Base-by-base conservation (phyloP, 2,888 invertebrate species). In the Beris chalybata region DNA sequence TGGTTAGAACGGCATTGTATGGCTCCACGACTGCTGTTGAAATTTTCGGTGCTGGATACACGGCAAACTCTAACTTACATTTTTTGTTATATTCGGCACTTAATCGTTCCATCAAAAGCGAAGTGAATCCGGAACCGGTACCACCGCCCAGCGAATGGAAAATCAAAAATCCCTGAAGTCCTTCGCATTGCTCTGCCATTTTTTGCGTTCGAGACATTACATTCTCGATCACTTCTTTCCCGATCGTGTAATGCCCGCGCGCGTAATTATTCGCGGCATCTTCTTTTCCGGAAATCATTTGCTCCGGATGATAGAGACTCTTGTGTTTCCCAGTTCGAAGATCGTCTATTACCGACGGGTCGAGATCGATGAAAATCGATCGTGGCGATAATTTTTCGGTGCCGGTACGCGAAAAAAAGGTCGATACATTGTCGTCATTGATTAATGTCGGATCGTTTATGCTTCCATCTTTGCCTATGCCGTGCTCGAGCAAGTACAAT, bases 11-110 rank as follows among this genome's bases (percentile, higher is more conserved):
- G 0, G 95, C 89, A 79, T 95, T 95, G 82, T 95, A 95, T 0
- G 95, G 95, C 79, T 95, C 94, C 47, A 94, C 94, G 11, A 95
- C 93, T 0, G 94, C 92, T 4, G 94, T 93, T 43, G 92, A 92
- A 56, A 93, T 87, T 87, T 90, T 76, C 12, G 76, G 75, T 15
- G 72, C 71, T 44, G 74, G 74, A 67, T 75, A 73, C 0, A 74
- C 72, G 4, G 72, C 73, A 67, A 74, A 92, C 77, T 92, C 90
- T 50, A 93, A 82, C 77, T 92, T 93, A 77, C 91, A 90, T 79
- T 92, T 92, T 80, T 91, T 92, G 65, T 91, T 89, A 74, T 89
- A 93, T 76, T 91, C 92, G 7, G 91, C 89, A 0, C 88, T 87
- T 7, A 93, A 82, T 70, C 89, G 85, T 78, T 93, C 91, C 92